These are phyloP conservation scores for Garra rufa DNA, from an alignment of 2,113 vertebrate species.

Conservation along the genomic window DNA sequence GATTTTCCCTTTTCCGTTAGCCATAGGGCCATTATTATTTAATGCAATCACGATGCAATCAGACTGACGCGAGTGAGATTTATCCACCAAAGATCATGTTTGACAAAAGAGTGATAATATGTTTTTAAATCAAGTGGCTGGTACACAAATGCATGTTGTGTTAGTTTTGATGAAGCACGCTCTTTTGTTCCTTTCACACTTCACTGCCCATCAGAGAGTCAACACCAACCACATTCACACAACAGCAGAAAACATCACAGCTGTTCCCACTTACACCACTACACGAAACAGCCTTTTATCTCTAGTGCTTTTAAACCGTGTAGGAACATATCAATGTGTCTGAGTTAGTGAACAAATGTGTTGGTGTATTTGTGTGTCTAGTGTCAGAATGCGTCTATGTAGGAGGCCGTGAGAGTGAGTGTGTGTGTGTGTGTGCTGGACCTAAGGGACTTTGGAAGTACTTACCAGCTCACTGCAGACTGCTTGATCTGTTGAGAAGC, in stretches of 20 bases:
- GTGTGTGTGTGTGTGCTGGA: conserved; percentile 60
- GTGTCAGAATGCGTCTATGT: conserved; percentile 42
- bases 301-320: conserved; percentile 15
- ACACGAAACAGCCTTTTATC: neutral
- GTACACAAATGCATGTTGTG: conserved; percentile 8
- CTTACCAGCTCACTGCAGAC: conserved; percentile 66
- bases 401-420: neutral
- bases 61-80: neutral
- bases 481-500: conserved; percentile 69
- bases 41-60: neutral
- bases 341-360: conserved; percentile 32
- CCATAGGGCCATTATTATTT: neutral
- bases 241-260: conserved; percentile 45
- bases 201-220: conserved; percentile 46
- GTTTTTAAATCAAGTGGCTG: neutral
- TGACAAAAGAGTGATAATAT: neutral
- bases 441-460: conserved; percentile 75
- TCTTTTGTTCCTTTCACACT: conserved; percentile 40
- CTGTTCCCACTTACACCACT: conserved; percentile 22
- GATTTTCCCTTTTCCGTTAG: neutral
- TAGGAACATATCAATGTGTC: neutral
- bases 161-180: neutral
- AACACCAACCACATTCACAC: conserved; percentile 14
- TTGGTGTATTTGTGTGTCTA: conserved; percentile 39
- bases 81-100: neutral